A percentile compares a stretch with the other conserved stretches of the same genome.
Conservation (phyloP, 2,113 vertebrate species). For the Fukomys damarensis region DNA sequence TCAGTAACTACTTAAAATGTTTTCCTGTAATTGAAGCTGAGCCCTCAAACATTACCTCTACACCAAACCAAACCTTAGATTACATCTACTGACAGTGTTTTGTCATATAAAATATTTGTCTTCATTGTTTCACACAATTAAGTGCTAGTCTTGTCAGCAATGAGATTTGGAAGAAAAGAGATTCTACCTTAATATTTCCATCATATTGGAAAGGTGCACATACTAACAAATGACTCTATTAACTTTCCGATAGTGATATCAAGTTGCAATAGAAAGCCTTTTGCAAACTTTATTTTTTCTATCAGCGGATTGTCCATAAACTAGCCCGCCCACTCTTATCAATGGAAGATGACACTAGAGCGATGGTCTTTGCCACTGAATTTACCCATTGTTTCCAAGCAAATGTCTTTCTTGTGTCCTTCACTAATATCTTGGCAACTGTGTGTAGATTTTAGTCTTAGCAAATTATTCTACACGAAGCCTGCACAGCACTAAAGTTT, state of each 20-base stretch:
- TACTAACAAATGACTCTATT: slow-evolving; percentile 2
- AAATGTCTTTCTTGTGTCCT: neutral
- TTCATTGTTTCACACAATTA: neutral
- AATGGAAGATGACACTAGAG: neutral
- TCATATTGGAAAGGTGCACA: neutral
- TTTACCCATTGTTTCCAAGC: slow-evolving; percentile 10
- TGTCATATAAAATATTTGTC: neutral
- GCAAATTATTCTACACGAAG: neutral
- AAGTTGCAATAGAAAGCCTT: neutral
- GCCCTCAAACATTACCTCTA: neutral
- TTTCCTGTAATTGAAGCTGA: slow-evolving; percentile 48
- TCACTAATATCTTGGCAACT: neutral
- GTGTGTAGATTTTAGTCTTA: neutral
- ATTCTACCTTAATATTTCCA: neutral
- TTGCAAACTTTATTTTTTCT: slow-evolving; percentile 20
- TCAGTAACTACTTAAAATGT: slow-evolving; percentile 28
- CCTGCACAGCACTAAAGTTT: neutral
- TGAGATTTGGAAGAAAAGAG: neutral
- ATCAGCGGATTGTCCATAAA: neutral
- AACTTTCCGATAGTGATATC: neutral
- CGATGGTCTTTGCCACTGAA: neutral
- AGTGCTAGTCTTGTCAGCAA: neutral
- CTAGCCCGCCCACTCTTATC: neutral
- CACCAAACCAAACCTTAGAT: neutral
- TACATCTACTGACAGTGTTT: neutral